Base-by-base conservation (phyloP, 2,797 vertebrate species). In the Lacerta viridis region DNA sequence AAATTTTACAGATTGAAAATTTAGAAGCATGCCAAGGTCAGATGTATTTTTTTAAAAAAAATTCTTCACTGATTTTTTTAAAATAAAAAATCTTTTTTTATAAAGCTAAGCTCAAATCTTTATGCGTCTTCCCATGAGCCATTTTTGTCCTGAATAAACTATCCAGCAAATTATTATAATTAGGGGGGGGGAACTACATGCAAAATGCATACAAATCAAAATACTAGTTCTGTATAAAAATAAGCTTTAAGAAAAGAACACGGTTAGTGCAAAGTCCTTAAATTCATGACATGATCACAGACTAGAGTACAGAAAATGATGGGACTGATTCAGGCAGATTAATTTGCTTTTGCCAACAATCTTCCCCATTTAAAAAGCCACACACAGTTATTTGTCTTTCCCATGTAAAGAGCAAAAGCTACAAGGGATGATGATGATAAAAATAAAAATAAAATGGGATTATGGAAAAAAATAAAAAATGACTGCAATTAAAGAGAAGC, bases 401-500 rank as follows among this genome's bases (percentile, higher is more conserved):
- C 96, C 97, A 97, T 97, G 96, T 94, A 97, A 97, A 95, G 97
- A 97, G 98, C 98, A 97, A 98, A 97, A 97, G 97, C 96, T 97
- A 97, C 96, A 97, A 97, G 93, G 97, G 96, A 98, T 97, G 97
- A 97, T 96, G 93, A 95, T 96, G 96, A 97, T 94, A 94, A 93
- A 97, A 97, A 96, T 89, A 85, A 41, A 59, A 71, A 96, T 95
- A 84, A 95, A 90, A 97, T 96, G 97, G 94, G 95, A 90, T 97
- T 97, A 97, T 97, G 96, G 96, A 97, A 96, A 95, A 97, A 94
- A 96, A 97, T 98, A 97, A 96, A 97, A 97, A 96, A 98, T 97
- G 97, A 98, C 94, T 90, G 98, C 98, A 98, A 98, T 98, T 98
- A 97, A 99, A 98, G 97, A 97, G 97, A 98, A 98, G 98, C 98